phyloP scores from a whole-genome alignment of 2,797 vertebrate genomes.

The Chloroceryle amazona region DNA sequence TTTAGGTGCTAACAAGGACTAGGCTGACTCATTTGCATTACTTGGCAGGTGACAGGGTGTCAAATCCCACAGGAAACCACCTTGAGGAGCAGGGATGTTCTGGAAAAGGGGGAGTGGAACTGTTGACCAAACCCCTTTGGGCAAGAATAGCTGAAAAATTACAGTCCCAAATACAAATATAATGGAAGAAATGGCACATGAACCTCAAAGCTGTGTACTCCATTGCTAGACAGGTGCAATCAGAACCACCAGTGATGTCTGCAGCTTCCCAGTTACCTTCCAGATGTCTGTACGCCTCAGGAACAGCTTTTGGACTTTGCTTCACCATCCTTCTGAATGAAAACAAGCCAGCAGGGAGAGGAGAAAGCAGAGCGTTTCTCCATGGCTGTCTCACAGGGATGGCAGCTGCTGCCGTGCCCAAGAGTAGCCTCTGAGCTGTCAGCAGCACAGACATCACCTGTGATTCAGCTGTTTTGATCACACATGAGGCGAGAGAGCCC shows the following conservation, averaged over 20 bases:
- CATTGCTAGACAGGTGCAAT: background rate
- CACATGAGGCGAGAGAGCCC: rapidly evolving
- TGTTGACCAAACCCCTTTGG: background rate
- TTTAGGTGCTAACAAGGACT: background rate
- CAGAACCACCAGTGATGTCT: background rate
- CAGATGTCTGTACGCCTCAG: background rate
- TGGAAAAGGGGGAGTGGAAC: background rate
- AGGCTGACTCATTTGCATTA: background rate
- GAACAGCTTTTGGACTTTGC: background rate
- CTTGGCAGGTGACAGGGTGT: background rate
- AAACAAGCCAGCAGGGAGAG: background rate
- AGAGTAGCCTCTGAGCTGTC: background rate
- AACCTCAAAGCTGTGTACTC: background rate
- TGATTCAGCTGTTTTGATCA: constrained; percentile 58
- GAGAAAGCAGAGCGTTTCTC: rapidly evolving
- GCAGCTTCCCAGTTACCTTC: background rate
- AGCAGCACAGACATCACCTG: constrained; percentile 6
- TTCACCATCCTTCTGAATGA: background rate
- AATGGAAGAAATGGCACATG: background rate
- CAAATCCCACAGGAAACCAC: background rate
- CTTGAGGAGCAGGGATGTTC: background rate
- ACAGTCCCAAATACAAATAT: background rate
- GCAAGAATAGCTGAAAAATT: background rate
- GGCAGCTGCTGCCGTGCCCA: background rate
- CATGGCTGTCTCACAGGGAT: rapidly evolving